These are phyloP conservation scores for Antedon mediterranea DNA, from an alignment of 53 echinoderm and acorn worm genomes.

Conservation along the genomic window DNA sequence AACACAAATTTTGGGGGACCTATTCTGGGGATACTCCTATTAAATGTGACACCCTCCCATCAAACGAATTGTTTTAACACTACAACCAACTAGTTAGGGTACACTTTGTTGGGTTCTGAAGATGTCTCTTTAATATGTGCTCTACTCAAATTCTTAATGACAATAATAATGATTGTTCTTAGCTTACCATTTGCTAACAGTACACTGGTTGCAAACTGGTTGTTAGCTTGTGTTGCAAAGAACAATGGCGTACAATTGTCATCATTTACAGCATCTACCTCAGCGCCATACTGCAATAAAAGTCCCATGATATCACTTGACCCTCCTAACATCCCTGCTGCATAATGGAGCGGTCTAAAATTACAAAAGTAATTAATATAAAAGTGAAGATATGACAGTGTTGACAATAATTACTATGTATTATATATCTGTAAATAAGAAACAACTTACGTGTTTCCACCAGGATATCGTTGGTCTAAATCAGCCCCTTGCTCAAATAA, in stretches of 20 bases:
- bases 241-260: conserved; percentile 87
- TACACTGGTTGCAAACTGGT: conserved; percentile 59
- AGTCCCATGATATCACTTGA: conserved; percentile 67
- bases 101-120: too few relatives aligned
- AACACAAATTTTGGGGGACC: too few relatives aligned
- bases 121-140: too few relatives aligned
- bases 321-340: conserved; percentile 82
- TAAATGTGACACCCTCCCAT: too few relatives aligned
- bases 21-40: too few relatives aligned
- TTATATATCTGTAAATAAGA: too few relatives aligned
- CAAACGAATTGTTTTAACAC: too few relatives aligned
- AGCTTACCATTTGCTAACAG: conserved; percentile 57
- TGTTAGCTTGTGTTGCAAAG: conserved; percentile 90
- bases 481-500: conserved; percentile 87
- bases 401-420: too few relatives aligned
- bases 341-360: conserved; percentile 53
- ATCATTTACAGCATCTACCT: conserved; percentile 60
- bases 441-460: conserved; percentile 90
- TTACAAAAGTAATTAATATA: too few relatives aligned
- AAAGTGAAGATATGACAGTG: background rate
- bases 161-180: too few relatives aligned
- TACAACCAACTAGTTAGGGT: too few relatives aligned
- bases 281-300: conserved; percentile 75
- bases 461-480: conserved; percentile 74
- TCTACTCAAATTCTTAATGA: too few relatives aligned